Percentiles rank a stretch among this genome's conserved stretches.
Conservation (phyloP, 1,140 invertebrate species). For the Procambarus clarkii region DNA sequence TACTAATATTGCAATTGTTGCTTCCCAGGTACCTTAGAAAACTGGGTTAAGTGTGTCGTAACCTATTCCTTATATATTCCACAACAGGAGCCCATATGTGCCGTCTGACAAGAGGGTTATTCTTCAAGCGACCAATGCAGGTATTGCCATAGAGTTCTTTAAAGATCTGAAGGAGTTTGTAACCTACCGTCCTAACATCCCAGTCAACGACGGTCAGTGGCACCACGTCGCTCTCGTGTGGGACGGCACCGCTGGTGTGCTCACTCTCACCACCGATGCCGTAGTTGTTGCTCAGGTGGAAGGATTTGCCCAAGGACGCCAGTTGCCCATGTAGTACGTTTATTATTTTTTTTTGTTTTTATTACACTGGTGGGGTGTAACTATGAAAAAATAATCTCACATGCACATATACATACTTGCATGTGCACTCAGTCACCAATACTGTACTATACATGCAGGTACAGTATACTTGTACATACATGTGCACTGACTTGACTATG, state of each 20-base stretch:
- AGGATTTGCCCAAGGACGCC: slow-evolving; percentile 87
- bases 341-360: not conserved
- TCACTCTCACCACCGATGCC: slow-evolving; percentile 93
- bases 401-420: too few species aligned
- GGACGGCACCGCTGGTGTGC: slow-evolving; percentile 88
- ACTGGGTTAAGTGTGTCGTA: too few species aligned
- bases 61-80: not conserved
- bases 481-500: too few species aligned
- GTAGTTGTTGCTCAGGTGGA: slow-evolving; percentile 93
- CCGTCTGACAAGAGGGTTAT: slow-evolving; percentile 86
- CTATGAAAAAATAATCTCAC: too few species aligned
- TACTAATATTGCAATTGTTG: too few species aligned
- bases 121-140: slow-evolving; percentile 92
- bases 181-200: slow-evolving; percentile 84
- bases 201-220: slow-evolving; percentile 97
- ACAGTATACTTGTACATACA: too few species aligned
- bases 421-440: too few species aligned
- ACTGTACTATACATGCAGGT: too few species aligned
- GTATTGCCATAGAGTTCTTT: slow-evolving; percentile 92
- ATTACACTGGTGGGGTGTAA: too few species aligned
- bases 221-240: slow-evolving; percentile 96
- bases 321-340: slow-evolving; percentile 87
- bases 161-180: slow-evolving; percentile 91
- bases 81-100: slow-evolving; percentile 83
- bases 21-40: too few species aligned